phyloP scores from a whole-genome alignment of 2,888 invertebrate genomes.

The Tenthredo scrophulariae region DNA sequence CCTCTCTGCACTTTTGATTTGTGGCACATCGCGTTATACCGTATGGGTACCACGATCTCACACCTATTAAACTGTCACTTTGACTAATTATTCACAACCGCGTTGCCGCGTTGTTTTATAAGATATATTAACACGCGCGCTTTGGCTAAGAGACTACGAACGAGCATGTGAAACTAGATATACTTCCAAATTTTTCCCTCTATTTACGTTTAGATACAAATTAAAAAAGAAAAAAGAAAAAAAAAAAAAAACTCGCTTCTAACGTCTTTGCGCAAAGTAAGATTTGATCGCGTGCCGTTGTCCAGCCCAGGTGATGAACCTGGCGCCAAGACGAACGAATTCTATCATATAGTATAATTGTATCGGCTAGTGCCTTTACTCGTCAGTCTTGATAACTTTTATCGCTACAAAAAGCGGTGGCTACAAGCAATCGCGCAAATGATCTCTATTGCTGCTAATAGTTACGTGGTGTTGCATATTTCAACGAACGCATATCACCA shows the following conservation, averaged over 20 bases:
- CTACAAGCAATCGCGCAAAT: neutral
- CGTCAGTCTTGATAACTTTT: conserved; percentile 8
- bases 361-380: neutral
- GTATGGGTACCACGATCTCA: conserved; percentile 47
- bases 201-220: conserved; percentile 2
- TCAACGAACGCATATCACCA: neutral
- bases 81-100: conserved; percentile 50
- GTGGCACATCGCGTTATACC: conserved; percentile 43
- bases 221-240: neutral
- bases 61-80: conserved; percentile 54
- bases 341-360: neutral
- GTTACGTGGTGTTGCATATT: neutral
- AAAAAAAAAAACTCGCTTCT: neutral
- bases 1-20: conserved; percentile 49
- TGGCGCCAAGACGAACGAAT: neutral
- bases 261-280: neutral
- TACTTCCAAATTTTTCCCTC: conserved; percentile 36
- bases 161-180: conserved; percentile 45
- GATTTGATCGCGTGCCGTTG: neutral
- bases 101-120: conserved; percentile 38
- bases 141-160: conserved; percentile 35
- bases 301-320: neutral
- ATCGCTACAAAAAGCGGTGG: neutral
- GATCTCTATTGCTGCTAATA: neutral
- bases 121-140: conserved; percentile 47